These are phyloP conservation scores for Callipepla squamata DNA, from an alignment of 2,113 vertebrate genomes.

Conservation along the genomic window DNA sequence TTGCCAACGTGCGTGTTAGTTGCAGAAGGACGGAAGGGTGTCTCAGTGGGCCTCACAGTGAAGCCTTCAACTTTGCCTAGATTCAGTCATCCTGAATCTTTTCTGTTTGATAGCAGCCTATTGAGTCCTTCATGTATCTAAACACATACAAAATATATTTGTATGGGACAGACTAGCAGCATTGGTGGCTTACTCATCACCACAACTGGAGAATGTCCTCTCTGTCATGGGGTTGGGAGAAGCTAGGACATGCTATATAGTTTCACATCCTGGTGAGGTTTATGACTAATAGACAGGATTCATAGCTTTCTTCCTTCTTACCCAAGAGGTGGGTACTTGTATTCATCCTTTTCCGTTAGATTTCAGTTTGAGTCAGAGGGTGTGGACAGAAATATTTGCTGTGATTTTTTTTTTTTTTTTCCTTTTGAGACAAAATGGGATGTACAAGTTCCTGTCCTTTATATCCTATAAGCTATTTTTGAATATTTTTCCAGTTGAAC, in stretches of 20 bases:
- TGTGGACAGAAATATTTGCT: not conserved
- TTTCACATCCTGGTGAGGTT: slow-evolving; percentile 15
- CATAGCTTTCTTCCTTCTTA: not conserved
- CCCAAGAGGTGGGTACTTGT: not conserved
- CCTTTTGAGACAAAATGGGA: not conserved
- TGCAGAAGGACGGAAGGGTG: not conserved
- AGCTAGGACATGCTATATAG: not conserved
- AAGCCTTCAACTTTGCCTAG: not conserved
- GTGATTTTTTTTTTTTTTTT: not conserved
- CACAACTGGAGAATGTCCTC: not conserved
- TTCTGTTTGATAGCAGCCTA: not conserved
- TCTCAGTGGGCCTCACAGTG: rapidly evolving
- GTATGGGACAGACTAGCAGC: not conserved
- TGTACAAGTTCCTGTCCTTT: not conserved
- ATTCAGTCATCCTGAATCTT: not conserved
- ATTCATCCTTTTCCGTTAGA: slow-evolving; percentile 13
- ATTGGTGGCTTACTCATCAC: not conserved
- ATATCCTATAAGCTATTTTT: not conserved
- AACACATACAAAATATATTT: not conserved
- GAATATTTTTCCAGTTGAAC: not conserved
- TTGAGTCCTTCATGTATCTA: not conserved
- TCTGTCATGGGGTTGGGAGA: not conserved
- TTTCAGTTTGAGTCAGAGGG: slow-evolving; percentile 38
- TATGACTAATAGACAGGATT: slow-evolving; percentile 24
- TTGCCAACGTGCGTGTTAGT: not conserved